A percentile compares a stretch with the other conserved stretches of the same genome.
phyloP scores from a whole-genome alignment of 2,888 invertebrate genomes.

The Charanyca ferruginea region DNA sequence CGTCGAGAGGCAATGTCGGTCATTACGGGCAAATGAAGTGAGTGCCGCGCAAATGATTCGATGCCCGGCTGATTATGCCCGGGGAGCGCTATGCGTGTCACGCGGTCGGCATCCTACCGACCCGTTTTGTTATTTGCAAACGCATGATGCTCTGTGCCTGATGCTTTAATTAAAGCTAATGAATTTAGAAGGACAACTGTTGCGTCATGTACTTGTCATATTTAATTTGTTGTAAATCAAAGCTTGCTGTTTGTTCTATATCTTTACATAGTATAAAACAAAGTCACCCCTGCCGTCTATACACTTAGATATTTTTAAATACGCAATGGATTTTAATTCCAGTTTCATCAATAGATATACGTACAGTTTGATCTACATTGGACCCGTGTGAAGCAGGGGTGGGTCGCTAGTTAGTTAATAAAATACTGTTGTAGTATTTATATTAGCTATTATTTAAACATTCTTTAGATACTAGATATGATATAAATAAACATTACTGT shows the following conservation, averaged over 20 bases:
- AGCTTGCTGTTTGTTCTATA: background rate
- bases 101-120: slow-evolving; percentile 57
- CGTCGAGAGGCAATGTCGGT: slow-evolving; percentile 65
- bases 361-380: too few species aligned
- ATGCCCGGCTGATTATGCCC: slow-evolving; percentile 65
- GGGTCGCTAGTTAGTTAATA: too few species aligned
- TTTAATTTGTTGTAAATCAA: background rate
- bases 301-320: too few species aligned
- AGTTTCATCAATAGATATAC: too few species aligned
- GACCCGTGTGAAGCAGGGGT: too few species aligned
- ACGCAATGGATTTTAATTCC: too few species aligned
- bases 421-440: background rate
- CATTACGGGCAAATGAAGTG: slow-evolving; percentile 80
- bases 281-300: too few species aligned
- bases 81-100: slow-evolving; percentile 45
- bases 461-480: background rate
- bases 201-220: background rate
- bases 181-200: slow-evolving; percentile 30
- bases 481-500: slow-evolving; percentile 1
- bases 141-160: slow-evolving; percentile 51
- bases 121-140: slow-evolving; percentile 61
- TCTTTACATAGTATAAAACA: too few species aligned
- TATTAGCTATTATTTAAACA: background rate
- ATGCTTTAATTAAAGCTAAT: slow-evolving; percentile 44
- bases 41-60: slow-evolving; percentile 75